phyloP scores from a whole-genome alignment of 2,888 invertebrate genomes.

The Latrodectus hesperus region DNA sequence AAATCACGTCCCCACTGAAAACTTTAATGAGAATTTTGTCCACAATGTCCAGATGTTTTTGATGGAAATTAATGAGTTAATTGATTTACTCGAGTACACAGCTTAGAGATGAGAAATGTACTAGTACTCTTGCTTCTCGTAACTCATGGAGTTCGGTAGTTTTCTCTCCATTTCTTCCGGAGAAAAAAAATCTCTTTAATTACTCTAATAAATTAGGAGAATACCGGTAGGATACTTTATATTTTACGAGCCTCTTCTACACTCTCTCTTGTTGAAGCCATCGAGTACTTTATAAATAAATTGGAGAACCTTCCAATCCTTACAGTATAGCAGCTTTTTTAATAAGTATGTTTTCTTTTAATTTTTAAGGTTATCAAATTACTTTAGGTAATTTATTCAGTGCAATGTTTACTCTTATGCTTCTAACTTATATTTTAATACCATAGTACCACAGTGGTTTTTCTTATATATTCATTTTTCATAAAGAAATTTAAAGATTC shows the following conservation, averaged over 20 bases:
- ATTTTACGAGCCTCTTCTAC: background rate
- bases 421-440: too few species aligned
- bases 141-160: conserved; percentile 8
- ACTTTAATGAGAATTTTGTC: conserved; percentile 48
- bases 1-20: conserved; percentile 19
- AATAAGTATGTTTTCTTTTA: too few species aligned
- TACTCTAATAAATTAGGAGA: conserved; percentile 1
- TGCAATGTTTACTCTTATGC: too few species aligned
- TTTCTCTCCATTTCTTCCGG: background rate
- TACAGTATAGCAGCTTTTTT: too few species aligned
- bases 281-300: too few species aligned
- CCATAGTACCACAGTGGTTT: too few species aligned
- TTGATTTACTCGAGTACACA: conserved; percentile 39
- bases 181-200: background rate
- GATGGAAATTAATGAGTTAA: conserved; percentile 54
- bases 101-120: conserved; percentile 29
- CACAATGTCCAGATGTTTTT: conserved; percentile 17
- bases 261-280: background rate
- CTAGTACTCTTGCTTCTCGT: conserved; percentile 7
- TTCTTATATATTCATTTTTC: too few species aligned
- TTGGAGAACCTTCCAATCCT: too few species aligned
- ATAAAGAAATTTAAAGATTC: too few species aligned
- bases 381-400: too few species aligned
- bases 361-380: too few species aligned
- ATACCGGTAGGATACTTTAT: background rate